Base-by-base conservation (phyloP, 2,888 invertebrate species). In the Ennomos fuscantarius region DNA sequence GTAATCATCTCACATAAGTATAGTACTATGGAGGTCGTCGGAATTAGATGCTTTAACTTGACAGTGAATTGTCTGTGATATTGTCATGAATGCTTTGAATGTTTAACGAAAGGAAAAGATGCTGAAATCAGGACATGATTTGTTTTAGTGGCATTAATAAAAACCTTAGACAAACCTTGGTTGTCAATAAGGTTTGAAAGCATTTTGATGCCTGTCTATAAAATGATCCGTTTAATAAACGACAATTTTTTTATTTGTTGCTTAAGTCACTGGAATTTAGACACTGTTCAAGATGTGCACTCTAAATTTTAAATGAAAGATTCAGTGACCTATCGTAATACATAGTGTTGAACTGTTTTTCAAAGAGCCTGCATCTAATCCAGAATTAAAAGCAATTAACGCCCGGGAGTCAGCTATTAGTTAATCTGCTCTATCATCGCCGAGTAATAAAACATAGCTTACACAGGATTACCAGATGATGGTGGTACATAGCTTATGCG, bases 391-490 rank as follows among this genome's bases (percentile, higher is more conserved):
- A 80, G 73, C 78, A 81, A 83, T 86, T 83, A 84, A 79, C 74
- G 70, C 69, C 69, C 55, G 72, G 67, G 69, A 74, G 69, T 69
- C 62, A 63, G 62, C 77, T 72, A 79, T 85, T 82, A 80, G 75
- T 78, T 83, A 81, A 84, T 85, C 74, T 76, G 69, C 70, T 77
- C 72, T 68, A 83, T 83, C 80, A 82, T 81, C 74, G 68, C 58
- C 55, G 59, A 57, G 73, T 76, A 75, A 81, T 86, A 84, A 86
- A 86, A 81, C 63, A 68, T 72, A 76, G 73, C 69, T 77, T 76
- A 76, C 72, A 68, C 65, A 63, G 74, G 73, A 79, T 81, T 74
- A 78, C 66, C 65, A 66, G 66, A 68, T 65, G 69, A 73, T 76
- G 73, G 68, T 66, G 60, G 66, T 69, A 73, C 55, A 11, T n/a